Evolutionary conservation across 2,888 invertebrate genomes (phyloP).

Genomic region (Drosophila rubida): DNA sequence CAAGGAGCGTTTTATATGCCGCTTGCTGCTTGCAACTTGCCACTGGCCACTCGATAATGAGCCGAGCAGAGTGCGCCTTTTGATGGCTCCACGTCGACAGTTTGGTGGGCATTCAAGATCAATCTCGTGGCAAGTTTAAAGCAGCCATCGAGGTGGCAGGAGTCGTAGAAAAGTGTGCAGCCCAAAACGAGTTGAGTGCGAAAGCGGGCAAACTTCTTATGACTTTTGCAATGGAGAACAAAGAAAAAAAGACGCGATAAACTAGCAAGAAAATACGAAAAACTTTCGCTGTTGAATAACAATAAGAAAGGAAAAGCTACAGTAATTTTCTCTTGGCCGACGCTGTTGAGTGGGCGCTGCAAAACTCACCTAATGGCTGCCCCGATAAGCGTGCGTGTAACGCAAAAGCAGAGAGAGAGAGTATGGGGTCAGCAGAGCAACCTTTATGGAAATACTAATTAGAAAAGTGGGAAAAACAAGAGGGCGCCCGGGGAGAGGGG

Average conservation of each 20-base stretch:
- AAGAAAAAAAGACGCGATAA: neutral
- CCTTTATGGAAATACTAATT: slow-evolving; percentile 48
- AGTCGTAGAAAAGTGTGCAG: slow-evolving; percentile 9
- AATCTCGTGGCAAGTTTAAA: slow-evolving; percentile 71
- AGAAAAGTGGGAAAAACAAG: slow-evolving; percentile 43
- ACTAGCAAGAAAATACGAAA: slow-evolving; percentile 13
- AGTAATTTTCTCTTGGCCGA: slow-evolving; percentile 29
- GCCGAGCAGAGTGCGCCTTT: slow-evolving; percentile 41
- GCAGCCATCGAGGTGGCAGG: slow-evolving; percentile 48
- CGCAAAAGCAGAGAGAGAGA: neutral
- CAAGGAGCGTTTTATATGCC: slow-evolving; percentile 65
- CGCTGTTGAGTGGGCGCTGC: slow-evolving; percentile 24
- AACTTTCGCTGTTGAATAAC: slow-evolving; percentile 68
- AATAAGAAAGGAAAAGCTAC: slow-evolving; percentile 62
- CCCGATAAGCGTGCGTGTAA: slow-evolving; percentile 50
- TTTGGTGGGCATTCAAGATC: slow-evolving; percentile 66
- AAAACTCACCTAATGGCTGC: slow-evolving; percentile 58
- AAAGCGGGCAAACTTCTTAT: slow-evolving; percentile 73
- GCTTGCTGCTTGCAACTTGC: slow-evolving; percentile 44
- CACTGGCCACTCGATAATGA: slow-evolving; percentile 24
- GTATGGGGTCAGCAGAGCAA: slow-evolving; percentile 14
- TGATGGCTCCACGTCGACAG: slow-evolving; percentile 56
- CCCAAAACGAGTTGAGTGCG: slow-evolving; percentile 57
- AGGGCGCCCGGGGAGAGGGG: neutral
- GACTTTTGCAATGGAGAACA: slow-evolving; percentile 50